Evolutionary conservation across 2,113 vertebrate genomes (phyloP), one percentile per base, ranked within the genome.

Genomic region (Pholis gunnellus): DNA sequence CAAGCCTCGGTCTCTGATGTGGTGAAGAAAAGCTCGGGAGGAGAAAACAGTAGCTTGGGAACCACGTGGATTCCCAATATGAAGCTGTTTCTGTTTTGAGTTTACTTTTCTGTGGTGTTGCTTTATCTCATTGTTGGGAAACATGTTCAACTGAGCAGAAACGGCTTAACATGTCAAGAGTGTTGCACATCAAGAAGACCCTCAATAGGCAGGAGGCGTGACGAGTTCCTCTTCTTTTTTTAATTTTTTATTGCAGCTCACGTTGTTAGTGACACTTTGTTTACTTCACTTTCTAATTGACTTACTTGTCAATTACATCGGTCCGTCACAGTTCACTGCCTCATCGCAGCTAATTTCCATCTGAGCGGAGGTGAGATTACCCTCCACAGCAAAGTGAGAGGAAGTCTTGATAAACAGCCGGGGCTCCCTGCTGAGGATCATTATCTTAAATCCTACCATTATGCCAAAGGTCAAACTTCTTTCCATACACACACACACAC

Each of bases 401-500:
- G 77, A 85, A 78, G 84, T 74, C 82, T 78, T 82, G 88, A 88
- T 91, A 80, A 87, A 87, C 84, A 90, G 70, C 65, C 54, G 20
- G 22, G 70, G 44, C 56, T 87, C 72, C 85, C 82, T 74, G 61
- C 83, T 82, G 84, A 86, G 80, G 91, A 85, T 89, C 86, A 91
- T 94, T 91, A 86, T 87, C 78, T 89, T 81, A 76, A 89, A 79
- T 81, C 17, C 29, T 27, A 72, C 31, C 75, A 50, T 75, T 57
- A 89, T 78, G 31, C 66, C 59, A 92, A 92, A 93, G 93, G 92
- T 94, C 92, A 90, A 48, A 82, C 54, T 44, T 67, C 83, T 87
- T 85, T 78, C 56, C 60, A 17, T 22, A 31, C 18, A 29, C 31
- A 68, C 66, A 48, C 52, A 64, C 52, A 77, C 36, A 10, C 52